Conservation (phyloP, 2,113 vertebrate species). For the Alligator sinensis region DNA sequence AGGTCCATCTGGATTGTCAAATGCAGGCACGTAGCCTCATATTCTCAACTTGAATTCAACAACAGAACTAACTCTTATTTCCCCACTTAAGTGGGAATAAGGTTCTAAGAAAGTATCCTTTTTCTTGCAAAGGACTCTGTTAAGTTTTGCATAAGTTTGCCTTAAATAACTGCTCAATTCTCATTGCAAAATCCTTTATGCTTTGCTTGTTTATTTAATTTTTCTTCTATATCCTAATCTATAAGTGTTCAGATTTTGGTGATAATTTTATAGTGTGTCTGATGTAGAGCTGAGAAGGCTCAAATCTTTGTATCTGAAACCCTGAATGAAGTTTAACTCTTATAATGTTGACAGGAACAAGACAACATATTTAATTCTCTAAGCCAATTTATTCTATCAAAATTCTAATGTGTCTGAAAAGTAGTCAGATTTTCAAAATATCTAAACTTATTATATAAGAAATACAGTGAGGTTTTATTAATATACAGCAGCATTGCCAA, state of each 20-base stretch:
- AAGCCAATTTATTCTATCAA: not conserved
- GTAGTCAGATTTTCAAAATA: not conserved
- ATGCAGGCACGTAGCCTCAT: no score
- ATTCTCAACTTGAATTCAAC: no score
- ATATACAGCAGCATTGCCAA: not conserved
- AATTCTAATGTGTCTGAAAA: not conserved
- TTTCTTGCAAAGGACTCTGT: no score
- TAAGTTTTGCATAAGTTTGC: no score
- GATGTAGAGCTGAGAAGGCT: not conserved
- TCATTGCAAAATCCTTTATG: not conserved
- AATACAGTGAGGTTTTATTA: not conserved
- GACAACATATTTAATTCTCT: not conserved
- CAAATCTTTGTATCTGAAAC: not conserved
- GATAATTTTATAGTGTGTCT: not conserved
- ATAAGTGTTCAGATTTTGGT: not conserved
- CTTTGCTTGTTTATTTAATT: not conserved
- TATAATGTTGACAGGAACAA: not conserved
- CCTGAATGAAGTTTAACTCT: not conserved
- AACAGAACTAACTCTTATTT: no score
- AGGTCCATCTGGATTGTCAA: no score
- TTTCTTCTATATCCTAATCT: not conserved
- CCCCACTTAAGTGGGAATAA: no score
- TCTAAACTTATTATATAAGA: not conserved
- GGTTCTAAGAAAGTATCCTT: no score
- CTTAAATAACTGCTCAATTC: not conserved